Evolutionary conservation across 2,888 invertebrate species (phyloP), one percentile per base, ranked within the genome.

Genomic region (Imbricaverruca yamaguchii): DNA sequence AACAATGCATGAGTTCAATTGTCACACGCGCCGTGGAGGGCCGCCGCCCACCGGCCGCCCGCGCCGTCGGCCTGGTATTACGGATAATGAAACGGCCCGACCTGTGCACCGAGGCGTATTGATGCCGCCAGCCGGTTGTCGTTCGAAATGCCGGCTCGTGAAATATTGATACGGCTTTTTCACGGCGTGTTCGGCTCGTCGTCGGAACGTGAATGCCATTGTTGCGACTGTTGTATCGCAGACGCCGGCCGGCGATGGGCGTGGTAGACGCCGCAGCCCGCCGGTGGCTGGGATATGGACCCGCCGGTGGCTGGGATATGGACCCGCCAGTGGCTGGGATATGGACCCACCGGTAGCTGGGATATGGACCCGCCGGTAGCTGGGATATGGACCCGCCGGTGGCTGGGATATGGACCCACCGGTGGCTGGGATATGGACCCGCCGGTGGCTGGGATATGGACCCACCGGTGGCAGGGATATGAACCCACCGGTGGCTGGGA

Each of bases 141-240:
- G 69, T 39, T 69, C 39, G 23, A 25, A 69, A 39, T 23, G 69
- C 69, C 25, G 12, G 15, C 69, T 7, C 12, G 7, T 69, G 39
- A 23, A 69, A 69, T 69, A 69, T 69, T 69, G 69, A 69, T 69
- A 15, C 69, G 69, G 11, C 13, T 69, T 63, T 69, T 39, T 69
- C 69, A 15, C 12, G 13, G 39, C 25, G 23, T 8, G 39, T 10
- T 13, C 8, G 69, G 69, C 69, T 69, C 69, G 39, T 69, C 39
- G 39, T 69, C 69, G 69, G 39, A 69, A 69, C 39, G 69, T 69
- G 69, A 69, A 23, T 69, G 69, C 61, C 69, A 69, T 69, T 69
- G 39, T 69, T 69, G 69, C 39, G 39, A 10, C 15, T 69, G 39
- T 69, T 69, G 69, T 39, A 15, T 69, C 15, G 61, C 12, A 4